Percentiles rank a stretch among this genome's conserved stretches.
These are phyloP conservation scores for Bagarius yarrelli DNA, from an alignment of 2,113 vertebrate genomes.

Conservation along the genomic window DNA sequence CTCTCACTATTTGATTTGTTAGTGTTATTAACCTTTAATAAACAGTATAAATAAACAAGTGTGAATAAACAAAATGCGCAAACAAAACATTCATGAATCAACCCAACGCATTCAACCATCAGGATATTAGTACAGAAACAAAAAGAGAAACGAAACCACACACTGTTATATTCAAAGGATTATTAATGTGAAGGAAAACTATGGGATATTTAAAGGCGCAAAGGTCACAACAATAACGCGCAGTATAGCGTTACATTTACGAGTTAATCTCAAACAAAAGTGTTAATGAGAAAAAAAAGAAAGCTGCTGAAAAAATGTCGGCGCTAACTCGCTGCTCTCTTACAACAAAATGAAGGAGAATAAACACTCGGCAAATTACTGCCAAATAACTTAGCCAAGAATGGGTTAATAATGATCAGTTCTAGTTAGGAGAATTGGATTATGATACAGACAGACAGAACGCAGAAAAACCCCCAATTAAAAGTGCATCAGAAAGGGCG, in stretches of 20 bases:
- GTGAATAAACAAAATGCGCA: background rate
- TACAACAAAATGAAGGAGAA: background rate
- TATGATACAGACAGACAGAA: background rate
- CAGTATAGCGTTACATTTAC: background rate
- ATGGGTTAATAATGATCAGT: background rate
- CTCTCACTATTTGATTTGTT: background rate
- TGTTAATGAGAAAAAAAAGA: background rate
- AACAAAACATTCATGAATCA: too few relatives aligned
- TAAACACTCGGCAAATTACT: background rate
- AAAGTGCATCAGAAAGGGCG: conserved; percentile 2
- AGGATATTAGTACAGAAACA: background rate
- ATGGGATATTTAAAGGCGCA: background rate
- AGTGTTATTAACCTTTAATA: background rate
- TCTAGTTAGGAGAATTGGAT: background rate
- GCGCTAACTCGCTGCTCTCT: background rate
- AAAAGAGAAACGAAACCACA: background rate
- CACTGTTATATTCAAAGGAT: background rate
- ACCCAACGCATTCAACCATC: background rate
- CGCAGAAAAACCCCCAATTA: background rate
- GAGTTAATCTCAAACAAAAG: background rate
- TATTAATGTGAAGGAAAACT: background rate
- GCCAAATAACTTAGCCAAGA: too few relatives aligned
- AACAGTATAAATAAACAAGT: background rate
- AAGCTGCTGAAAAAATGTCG: background rate
- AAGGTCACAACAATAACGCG: background rate